A percentile compares a stretch with the other conserved stretches of the same genome.
Conservation (phyloP, 2,888 invertebrate species). For the Galeruca laticollis region DNA sequence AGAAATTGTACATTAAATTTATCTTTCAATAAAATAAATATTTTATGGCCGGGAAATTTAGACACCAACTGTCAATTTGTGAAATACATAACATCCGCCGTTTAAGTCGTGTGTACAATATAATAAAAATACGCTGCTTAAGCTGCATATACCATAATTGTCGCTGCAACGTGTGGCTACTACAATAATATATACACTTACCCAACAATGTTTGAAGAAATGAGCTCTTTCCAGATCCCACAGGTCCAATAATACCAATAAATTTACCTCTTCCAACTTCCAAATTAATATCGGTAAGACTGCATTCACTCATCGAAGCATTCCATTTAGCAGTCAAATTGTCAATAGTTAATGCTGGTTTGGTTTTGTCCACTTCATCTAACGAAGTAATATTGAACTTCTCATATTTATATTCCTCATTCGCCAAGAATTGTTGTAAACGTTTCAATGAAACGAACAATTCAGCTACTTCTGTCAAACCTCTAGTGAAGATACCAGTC, state of each 20-base stretch:
- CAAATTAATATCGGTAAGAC: slow-evolving; percentile 58
- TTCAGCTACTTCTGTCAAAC: slow-evolving; percentile 67
- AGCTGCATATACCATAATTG: too few relatives aligned
- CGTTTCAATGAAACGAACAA: slow-evolving; percentile 65
- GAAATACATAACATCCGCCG: too few relatives aligned
- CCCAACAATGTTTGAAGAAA: slow-evolving; percentile 77
- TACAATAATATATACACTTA: too few relatives aligned
- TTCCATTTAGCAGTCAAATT: slow-evolving; percentile 62
- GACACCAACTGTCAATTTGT: too few relatives aligned
- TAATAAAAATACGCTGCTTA: too few relatives aligned
- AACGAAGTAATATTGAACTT: not conserved
- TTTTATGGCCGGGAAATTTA: too few relatives aligned
- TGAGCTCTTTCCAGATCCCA: slow-evolving; percentile 76
- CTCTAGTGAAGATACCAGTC: slow-evolving; percentile 70
- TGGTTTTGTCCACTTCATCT: slow-evolving; percentile 13
- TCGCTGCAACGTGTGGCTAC: too few relatives aligned
- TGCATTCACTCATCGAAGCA: slow-evolving; percentile 54
- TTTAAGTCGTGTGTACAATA: too few relatives aligned
- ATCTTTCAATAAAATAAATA: too few relatives aligned
- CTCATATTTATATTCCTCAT: slow-evolving; percentile 56
- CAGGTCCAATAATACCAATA: slow-evolving; percentile 71
- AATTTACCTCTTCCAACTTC: slow-evolving; percentile 61
- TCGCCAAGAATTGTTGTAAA: slow-evolving; percentile 62
- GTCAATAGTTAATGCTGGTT: slow-evolving; percentile 45
- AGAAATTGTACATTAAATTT: too few relatives aligned